Base-by-base conservation (phyloP, 2,888 invertebrate species). In the Taenaris catops region DNA sequence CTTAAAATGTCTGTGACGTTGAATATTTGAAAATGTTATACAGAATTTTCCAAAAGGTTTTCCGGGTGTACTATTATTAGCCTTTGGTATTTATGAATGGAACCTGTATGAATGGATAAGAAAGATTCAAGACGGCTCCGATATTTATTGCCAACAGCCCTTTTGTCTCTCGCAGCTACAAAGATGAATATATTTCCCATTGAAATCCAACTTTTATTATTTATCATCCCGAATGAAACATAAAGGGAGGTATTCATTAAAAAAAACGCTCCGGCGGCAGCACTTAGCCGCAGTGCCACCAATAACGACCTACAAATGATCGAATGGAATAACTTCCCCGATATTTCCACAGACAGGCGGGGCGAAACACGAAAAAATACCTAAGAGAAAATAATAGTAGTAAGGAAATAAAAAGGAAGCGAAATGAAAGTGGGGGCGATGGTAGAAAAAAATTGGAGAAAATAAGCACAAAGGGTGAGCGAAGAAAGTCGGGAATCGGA, bases 321-420 rank as follows among this genome's bases (percentile, higher is more conserved):
- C 67, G 74, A 65, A 73, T n/a, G 73, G 66, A 71, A 76, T 71
- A 72, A 68, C 66, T 65, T 67, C 61, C 48, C 48, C 51, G 53
- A 49, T 46, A 39, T 43, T n/a, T 38, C 43, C 37, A 42, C 36
- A 56, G 56, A 53, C 61, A 52, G 59, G 55, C 55, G 67, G 67
- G 66, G 71, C 68, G 78, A 72, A 78, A 80, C 78, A 76, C 74
- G 72, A 76, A 73, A 28, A 79, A 79, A 80, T 80, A 83, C 75
- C 79, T 79, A 79, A 74, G 69, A 80, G 73, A 76, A 79, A 79
- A 80, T 79, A 81, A 79, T 84, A 83, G 68, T 76, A 75, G 74
- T 72, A 72, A 66, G 72, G 74, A 75, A 79, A 78, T 71, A 74
- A 61, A 74, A 74, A n/a, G n/a, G 71, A 69, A 69, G 72, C 70